Percentiles rank a stretch among this genome's conserved stretches.
These are phyloP conservation scores for Eulemur albifrons DNA, from an alignment of 2,797 vertebrate species.

Conservation along the genomic window DNA sequence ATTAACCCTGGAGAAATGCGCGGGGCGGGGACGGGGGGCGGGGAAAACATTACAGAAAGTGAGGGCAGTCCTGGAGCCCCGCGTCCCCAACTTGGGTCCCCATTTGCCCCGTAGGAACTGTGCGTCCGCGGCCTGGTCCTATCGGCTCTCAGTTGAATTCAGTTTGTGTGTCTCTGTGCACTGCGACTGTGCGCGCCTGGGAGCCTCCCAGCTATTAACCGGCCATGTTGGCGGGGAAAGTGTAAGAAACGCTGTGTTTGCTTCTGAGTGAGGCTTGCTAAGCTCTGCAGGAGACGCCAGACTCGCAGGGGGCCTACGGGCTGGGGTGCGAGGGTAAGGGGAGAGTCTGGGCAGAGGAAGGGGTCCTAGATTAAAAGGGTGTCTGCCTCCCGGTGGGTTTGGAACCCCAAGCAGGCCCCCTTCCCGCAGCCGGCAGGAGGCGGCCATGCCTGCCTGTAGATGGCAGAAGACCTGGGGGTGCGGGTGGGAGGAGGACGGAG, in stretches of 20 bases:
- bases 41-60: not conserved
- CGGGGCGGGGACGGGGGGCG: not conserved
- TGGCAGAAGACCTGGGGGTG: not conserved
- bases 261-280: not conserved
- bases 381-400: too few relatives aligned
- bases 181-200: too few relatives aligned
- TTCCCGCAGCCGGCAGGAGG: not conserved
- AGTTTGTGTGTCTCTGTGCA: not conserved
- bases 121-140: not conserved
- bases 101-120: not conserved
- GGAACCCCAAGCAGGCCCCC: not conserved
- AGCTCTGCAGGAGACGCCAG: not conserved
- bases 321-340: not conserved
- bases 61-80: not conserved
- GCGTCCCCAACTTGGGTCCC: not conserved
- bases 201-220: not conserved
- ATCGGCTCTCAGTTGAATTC: not conserved
- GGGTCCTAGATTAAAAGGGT: not conserved
- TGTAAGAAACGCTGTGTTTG: not conserved
- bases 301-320: not conserved
- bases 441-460: not conserved
- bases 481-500: not conserved
- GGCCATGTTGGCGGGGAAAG: not conserved
- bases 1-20: too few relatives aligned
- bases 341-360: not conserved